phyloP scores from a whole-genome alignment of 92 coral and sea anemone species.

The Epizoanthus fatuus region DNA sequence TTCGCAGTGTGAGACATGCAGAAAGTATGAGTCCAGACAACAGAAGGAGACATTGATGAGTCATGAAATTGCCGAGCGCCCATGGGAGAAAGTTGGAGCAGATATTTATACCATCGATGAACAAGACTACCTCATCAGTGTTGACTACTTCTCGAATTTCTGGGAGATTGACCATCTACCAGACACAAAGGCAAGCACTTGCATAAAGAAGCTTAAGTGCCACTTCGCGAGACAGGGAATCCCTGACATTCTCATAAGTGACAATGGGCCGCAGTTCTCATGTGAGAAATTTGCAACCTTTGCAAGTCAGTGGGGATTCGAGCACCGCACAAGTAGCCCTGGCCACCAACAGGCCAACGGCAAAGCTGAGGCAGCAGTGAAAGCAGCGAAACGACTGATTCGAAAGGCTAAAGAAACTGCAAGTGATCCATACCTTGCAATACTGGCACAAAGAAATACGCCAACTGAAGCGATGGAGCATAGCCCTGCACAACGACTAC shows the following conservation, averaged over 20 bases:
- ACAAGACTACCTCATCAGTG: no score
- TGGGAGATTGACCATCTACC: conserved; percentile 1
- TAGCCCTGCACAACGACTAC: conserved; percentile 74
- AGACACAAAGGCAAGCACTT: conserved; percentile 62
- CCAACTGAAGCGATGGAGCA: conserved; percentile 70
- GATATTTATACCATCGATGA: conserved; percentile 36
- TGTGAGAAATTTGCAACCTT: conserved; percentile 54
- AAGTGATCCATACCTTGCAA: conserved; percentile 63
- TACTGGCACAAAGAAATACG: conserved; percentile 66
- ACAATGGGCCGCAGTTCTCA: conserved; percentile 66
- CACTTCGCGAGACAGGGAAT: conserved; percentile 71
- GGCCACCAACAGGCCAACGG: conserved; percentile 14
- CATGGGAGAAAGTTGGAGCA: conserved; percentile 65
- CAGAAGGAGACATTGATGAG: conserved; percentile 55
- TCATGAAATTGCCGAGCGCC: conserved; percentile 69
- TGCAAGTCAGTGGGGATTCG: conserved; percentile 67
- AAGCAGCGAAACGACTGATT: conserved; percentile 55
- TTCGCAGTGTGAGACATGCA: conserved; percentile 53
- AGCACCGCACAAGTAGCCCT: conserved; percentile 42
- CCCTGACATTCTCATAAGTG: conserved; percentile 66
- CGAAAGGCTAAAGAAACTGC: conserved; percentile 55
- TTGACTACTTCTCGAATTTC: no score
- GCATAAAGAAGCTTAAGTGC: conserved; percentile 67
- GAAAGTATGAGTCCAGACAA: conserved; percentile 30
- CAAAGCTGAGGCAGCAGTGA: conserved; percentile 69